These are phyloP conservation scores for Cataglyphis rosenhaueri DNA, from an alignment of 2,888 invertebrate species.

Conservation along the genomic window DNA sequence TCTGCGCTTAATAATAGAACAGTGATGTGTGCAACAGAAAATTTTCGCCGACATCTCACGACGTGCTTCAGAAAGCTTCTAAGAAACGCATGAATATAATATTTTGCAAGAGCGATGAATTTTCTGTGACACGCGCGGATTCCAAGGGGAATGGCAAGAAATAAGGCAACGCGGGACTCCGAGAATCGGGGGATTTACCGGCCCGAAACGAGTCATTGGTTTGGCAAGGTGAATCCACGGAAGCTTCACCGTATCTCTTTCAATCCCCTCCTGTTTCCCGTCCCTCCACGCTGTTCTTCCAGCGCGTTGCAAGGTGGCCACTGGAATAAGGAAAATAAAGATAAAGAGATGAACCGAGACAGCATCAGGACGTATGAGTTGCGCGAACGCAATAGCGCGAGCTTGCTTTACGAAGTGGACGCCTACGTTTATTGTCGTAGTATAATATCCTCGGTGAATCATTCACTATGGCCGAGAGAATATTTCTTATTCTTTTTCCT, in stretches of 20 bases:
- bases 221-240: slow-evolving; percentile 69
- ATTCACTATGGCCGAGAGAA: slow-evolving; percentile 50
- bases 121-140: slow-evolving; percentile 13
- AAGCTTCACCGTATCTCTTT: slow-evolving; percentile 67
- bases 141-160: slow-evolving; percentile 6
- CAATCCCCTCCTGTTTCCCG: slow-evolving; percentile 4
- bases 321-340: slow-evolving; percentile 83
- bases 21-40: not conserved
- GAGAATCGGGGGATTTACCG: slow-evolving; percentile 57
- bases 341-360: slow-evolving; percentile 75
- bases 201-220: slow-evolving; percentile 68
- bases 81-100: slow-evolving; percentile 10
- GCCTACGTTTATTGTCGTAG: slow-evolving; percentile 75
- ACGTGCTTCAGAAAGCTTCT: slow-evolving; percentile 48
- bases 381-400: slow-evolving; percentile 51
- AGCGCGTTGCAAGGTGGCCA: slow-evolving; percentile 74
- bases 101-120: slow-evolving; percentile 37
- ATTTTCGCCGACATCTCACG: slow-evolving; percentile 56
- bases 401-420: slow-evolving; percentile 84
- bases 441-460: slow-evolving; percentile 50
- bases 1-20: not conserved
- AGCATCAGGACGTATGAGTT: slow-evolving; percentile 64
- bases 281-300: slow-evolving; percentile 57
- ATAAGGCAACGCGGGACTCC: slow-evolving; percentile 27
- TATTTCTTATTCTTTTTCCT: slow-evolving; percentile 10